Evolutionary conservation across 2,113 vertebrate genomes (phyloP), one percentile per base, ranked within the genome.

Genomic region (Emydura subglobosa): DNA sequence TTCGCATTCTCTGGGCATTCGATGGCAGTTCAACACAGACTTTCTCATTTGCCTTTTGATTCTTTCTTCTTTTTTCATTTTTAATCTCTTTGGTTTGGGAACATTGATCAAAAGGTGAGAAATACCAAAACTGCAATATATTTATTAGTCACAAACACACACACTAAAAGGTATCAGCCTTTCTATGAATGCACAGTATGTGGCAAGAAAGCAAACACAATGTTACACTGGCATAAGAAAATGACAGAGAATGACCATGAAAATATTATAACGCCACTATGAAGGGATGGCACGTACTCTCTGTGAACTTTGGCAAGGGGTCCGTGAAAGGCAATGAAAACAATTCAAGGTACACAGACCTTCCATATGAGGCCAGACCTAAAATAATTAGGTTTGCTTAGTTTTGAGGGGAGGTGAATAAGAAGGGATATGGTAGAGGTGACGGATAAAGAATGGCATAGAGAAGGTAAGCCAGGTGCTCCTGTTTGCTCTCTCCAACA

Each of bases 341-440:
- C 85, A 0, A 93, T 95, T 93, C 89, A 88, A 95, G 83, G 49
- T 83, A 79, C 79, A 0, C 6, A 95, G 96, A 87, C 79, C 90
- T 93, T 97, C 87, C 83, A 86, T 91, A 79, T 42, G 85, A 94
- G 78, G 78, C 89, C 85, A 97, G 87, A 93, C 95, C 87, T 93
- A 11, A 92, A 93, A 93, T 89, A 92, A 97, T 97, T 89, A 95
- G 81, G 79, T 80, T 44, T 2, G 65, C 81, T 96, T 94, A 95
- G 96, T 95, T 97, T 94, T 95, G 96, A 89, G 84, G 92, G 90
- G 89, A 95, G 91, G 92, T 95, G 87, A 96, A 94, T 95, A 97
- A 92, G 91, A 83, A 95, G 87, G 92, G 88, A 72, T 51, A 78
- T 4, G 72, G n/a, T 72, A 86, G 91, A 94, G 95, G 85, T 94